Evolutionary conservation across 2,113 vertebrate genomes (phyloP).

Genomic region (Micronycteris hirsuta): DNA sequence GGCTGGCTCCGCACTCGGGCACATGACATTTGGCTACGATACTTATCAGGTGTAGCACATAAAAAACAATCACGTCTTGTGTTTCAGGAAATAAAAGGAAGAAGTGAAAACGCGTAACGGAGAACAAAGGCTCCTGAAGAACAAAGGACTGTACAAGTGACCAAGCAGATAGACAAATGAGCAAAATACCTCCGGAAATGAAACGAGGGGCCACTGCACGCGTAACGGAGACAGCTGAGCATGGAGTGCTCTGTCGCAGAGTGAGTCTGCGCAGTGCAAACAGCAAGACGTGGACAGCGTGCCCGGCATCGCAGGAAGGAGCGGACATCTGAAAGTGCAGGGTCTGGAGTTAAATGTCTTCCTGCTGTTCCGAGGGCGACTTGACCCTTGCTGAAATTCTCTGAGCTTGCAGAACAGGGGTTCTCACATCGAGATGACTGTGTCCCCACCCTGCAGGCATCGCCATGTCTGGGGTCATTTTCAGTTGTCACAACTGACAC

Average conservation of each 20-base stretch:
- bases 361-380: neutral
- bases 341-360: neutral
- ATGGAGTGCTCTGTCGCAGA: neutral
- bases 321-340: accelerated
- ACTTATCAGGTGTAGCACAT: too few relatives aligned
- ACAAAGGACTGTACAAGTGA: too few relatives aligned
- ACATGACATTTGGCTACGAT: too few relatives aligned
- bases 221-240: neutral
- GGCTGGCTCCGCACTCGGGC: too few relatives aligned
- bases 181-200: neutral
- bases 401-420: neutral
- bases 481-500: accelerated
- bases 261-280: too few relatives aligned
- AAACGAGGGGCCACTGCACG: accelerated
- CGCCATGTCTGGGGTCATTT: neutral
- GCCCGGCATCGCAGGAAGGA: accelerated
- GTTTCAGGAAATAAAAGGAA: too few relatives aligned
- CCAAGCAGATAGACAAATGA: too few relatives aligned
- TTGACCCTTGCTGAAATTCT: neutral
- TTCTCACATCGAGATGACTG: neutral
- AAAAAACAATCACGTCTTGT: too few relatives aligned
- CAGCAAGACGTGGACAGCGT: accelerated
- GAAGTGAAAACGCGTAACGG: too few relatives aligned
- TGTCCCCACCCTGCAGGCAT: neutral
- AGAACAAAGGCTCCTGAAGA: too few relatives aligned